Evolutionary conservation across 1,140 invertebrate genomes (phyloP), one percentile per base, ranked within the genome.

Genomic region (Nephotettix cincticeps): DNA sequence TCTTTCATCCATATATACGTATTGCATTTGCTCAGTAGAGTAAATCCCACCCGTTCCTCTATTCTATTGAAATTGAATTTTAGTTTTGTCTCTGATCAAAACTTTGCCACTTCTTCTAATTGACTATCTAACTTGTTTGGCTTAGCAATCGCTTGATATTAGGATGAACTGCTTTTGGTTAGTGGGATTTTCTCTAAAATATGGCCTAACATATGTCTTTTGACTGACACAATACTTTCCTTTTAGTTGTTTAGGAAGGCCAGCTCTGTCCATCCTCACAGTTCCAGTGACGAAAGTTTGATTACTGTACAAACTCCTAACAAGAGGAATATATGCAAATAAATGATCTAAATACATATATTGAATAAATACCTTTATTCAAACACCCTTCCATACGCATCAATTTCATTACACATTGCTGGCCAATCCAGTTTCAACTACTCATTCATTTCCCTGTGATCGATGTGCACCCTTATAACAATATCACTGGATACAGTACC

Each of bases 401-500:
- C 45, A 68, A 51, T 47, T 45, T 51, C 3, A 51, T 1, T 17
- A 68, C 43, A 68, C 67, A 68, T 21, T 47, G 27, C n/a, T 25
- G 27, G 29, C 36, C 21, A 68, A 51, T 19, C 67, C 67, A 68
- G 17, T 51, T 67, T 67, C 32, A 13, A 21, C 32, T 36, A 67
- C 40, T 67, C 27, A 4, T 32, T 67, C 30, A 1, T 68, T 47
- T 14, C 28, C 23, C 14, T 25, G 40, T n/a, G 29, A 21, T 9
- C 21, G 28, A 68, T 71, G 71, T 36, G 69, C 72, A 65, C 72
- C 74, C 54, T 69, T 71, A 45, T 75, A 74, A 66, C 72, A 73
- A 61, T 73, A 73, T 64, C 73, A 73, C n/a, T 54, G 58, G 27
- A 75, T 56, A 58, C 69, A 73, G 71, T 73, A 73, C 25, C 73